Percentiles rank a stretch among this genome's conserved stretches.
Evolutionary conservation across 2,888 invertebrate genomes (phyloP).

Genomic region (Sinodicranocentrus sp.): DNA sequence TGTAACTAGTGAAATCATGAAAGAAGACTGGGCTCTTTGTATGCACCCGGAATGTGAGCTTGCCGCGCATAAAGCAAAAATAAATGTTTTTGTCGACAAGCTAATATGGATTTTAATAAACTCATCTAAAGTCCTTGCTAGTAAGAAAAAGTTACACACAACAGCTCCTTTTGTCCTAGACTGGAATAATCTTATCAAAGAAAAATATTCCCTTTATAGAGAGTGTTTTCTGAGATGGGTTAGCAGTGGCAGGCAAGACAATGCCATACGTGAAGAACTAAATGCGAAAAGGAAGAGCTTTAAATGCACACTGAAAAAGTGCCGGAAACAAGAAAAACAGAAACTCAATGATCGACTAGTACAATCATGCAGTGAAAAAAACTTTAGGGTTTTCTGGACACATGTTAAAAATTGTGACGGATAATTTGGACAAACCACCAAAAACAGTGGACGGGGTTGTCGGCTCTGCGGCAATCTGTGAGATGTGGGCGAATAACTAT

Average conservation of each 20-base stretch:
- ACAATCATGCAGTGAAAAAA: neutral
- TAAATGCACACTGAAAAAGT: neutral
- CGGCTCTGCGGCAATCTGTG: neutral
- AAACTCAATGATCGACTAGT: neutral
- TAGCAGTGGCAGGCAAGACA: neutral
- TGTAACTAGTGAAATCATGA: no score
- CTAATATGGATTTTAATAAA: neutral
- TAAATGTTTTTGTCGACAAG: neutral
- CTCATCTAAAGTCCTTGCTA: neutral
- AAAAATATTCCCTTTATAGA: neutral
- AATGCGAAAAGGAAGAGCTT: neutral
- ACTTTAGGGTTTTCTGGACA: constrained; percentile 18
- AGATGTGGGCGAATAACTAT: constrained; percentile 3
- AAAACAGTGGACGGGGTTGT: neutral
- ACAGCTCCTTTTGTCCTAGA: constrained; percentile 12
- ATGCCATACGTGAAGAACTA: neutral
- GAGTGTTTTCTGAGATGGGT: neutral
- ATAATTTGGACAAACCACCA: neutral
- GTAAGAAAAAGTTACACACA: neutral
- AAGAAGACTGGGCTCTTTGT: no score
- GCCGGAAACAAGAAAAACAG: neutral
- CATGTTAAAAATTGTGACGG: neutral
- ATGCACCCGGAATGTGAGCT: neutral
- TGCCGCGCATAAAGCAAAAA: neutral
- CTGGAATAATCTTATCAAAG: neutral